Base-by-base conservation (phyloP, 2,888 invertebrate genomes). In the Bellardia bayeri region DNA sequence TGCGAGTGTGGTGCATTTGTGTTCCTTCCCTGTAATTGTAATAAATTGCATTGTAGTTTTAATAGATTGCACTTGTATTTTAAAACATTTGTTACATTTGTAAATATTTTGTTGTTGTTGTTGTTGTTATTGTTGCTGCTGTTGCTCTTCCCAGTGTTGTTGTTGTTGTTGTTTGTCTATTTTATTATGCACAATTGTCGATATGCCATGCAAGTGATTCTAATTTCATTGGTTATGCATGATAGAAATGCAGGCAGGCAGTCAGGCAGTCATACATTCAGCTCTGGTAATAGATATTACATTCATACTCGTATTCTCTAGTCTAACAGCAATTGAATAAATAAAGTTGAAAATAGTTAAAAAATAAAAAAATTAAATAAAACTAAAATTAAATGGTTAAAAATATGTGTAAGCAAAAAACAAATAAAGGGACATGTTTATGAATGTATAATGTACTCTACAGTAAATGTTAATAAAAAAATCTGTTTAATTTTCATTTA, bases 141-240 rank as follows among this genome's bases (percentile, higher is more conserved):
- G 6, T 16, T 68, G 66, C 30, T 40, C 30, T 30, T 74, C 56
- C 42, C 63, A 40, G 51, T 66, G 13, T 11, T 64, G 33, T 16
- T 56, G 71, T 37, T 75, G 16, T 37, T 76, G 61, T 37, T 63
- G 42, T 30, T 49, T 56, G 11, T 58, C 58, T 83, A 78, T 78
- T 83, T 83, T 83, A 78, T 78, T 78, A 83, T 83, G 83, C 76
- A 78, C 71, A 83, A 78, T 83, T 83, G 83, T 56, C 76, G 76
- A 83, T 78, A 78, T 83, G 71, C 64, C 78, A 83, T 78, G 83
- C 83, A 78, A 83, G 71, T 83, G 80, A 80, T 87, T 87, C 83
- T 83, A 79, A 87, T 87, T 83, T 87, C 86, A 87, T 87, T 87
- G 86, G 83, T 87, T 87, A 87, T 87, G 86, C 86, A 87, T 87